These are phyloP conservation scores for Cinclus mexicanus DNA, from an alignment of 2,113 vertebrate species.

Conservation along the genomic window DNA sequence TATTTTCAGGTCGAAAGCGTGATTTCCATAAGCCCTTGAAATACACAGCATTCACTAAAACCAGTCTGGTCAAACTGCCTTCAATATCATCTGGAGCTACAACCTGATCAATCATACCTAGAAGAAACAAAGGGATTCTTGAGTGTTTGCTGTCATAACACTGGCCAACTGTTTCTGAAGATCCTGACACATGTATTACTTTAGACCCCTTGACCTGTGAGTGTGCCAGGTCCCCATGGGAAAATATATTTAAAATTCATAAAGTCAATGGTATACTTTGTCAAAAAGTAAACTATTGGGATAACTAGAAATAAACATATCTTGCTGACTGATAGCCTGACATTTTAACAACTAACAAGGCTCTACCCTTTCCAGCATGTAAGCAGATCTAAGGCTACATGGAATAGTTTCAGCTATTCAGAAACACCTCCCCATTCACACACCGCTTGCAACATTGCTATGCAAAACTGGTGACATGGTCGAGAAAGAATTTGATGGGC, in stretches of 20 bases:
- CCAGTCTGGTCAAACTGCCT: slow-evolving; percentile 79
- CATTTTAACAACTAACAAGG: neutral
- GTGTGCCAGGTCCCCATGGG: neutral
- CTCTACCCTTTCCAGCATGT: neutral
- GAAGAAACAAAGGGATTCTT: neutral
- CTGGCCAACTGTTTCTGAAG: neutral
- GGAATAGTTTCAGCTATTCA: neutral
- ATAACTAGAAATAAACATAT: neutral
- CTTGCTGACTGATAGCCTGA: neutral
- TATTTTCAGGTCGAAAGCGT: slow-evolving; percentile 87
- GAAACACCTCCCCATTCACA: neutral
- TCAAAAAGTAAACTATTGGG: neutral
- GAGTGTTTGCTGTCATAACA: neutral
- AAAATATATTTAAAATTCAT: neutral
- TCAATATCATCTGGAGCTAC: slow-evolving; percentile 84
- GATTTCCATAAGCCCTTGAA: slow-evolving; percentile 97
- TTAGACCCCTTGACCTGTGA: neutral
- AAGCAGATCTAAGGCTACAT: neutral
- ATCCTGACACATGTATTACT: neutral
- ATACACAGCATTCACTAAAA: slow-evolving; percentile 88
- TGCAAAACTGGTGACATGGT: neutral
- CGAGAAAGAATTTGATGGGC: neutral
- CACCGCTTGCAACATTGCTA: neutral
- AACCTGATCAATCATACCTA: slow-evolving; percentile 89
- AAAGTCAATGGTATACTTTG: neutral